Evolutionary conservation across 1,140 invertebrate genomes (phyloP), one percentile per base, ranked within the genome.

Genomic region (Drosophila nasuta): DNA sequence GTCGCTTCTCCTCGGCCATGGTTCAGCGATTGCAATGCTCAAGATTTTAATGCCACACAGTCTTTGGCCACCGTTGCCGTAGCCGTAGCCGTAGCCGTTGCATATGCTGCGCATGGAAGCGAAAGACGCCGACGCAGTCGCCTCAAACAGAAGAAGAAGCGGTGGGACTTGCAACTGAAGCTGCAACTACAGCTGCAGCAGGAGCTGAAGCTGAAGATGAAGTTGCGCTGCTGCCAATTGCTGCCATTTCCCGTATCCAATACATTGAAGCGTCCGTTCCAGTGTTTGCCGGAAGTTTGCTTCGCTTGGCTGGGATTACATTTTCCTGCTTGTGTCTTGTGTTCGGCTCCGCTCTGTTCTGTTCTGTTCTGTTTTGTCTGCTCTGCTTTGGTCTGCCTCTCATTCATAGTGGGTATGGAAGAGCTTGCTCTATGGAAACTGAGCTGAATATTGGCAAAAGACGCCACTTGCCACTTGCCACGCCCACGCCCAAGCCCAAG

Each of bases 261-360:
- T 88, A 88, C 85, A 89, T 88, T 89, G 85, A 89, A 89, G 85
- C 85, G 85, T 88, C 85, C 85, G 85, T 66, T 85, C 35, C 85
- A 88, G 79, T 82, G 85, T 89, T 88, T 81, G 85, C 85, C 85
- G 85, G 85, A 88, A 88, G 85, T 88, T 76, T 89, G 85, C 85
- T 88, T 80, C 85, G 85, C 85, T 88, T 88, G 85, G 85, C 81
- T 88, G 85, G 85, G 85, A 88, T 88, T 88, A 88, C 85, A 88
- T 88, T 88, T 88, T 88, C 85, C 85, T 89, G 85, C 85, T 81
- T 88, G 73, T 71, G 73, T 73, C 79, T 72, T 87, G 75, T 79
- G 75, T 60, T 45, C 54, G 41, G 17, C 11, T 20, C 17, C 28
- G 46, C 15, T 17, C 67, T 15, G 13, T 25, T 43, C 35, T 54